Evolutionary conservation across 1,140 invertebrate genomes (phyloP).

Genomic region (Muscidifurax raptorellus): DNA sequence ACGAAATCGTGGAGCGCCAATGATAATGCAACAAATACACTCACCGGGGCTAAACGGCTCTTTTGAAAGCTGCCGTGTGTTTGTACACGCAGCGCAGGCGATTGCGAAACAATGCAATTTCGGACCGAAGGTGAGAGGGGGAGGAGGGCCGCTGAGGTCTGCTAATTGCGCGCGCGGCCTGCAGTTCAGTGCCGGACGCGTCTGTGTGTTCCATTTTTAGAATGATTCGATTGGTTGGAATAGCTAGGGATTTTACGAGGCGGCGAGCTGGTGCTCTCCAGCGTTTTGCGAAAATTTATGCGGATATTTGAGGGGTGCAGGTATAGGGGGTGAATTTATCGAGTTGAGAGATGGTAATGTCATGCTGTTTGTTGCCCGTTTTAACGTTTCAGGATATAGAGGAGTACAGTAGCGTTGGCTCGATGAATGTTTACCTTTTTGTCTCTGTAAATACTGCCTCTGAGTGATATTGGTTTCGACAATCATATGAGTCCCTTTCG

Average conservation of each 20-base stretch:
- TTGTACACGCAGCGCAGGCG: background rate
- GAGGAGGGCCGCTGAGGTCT: background rate
- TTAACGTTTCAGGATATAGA: background rate
- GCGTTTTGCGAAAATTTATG: background rate
- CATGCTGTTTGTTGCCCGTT: background rate
- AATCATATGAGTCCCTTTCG: too few species aligned
- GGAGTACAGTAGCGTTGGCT: too few species aligned
- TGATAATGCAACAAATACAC: conserved; percentile 14
- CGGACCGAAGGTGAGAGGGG: too few species aligned
- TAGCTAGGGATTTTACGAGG: background rate
- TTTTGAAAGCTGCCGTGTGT: background rate
- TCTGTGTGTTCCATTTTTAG: conserved; percentile 6
- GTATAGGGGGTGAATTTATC: background rate
- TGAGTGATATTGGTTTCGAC: too few species aligned
- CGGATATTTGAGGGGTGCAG: background rate
- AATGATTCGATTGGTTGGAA: background rate
- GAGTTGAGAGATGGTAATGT: background rate
- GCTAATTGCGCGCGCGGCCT: too few species aligned
- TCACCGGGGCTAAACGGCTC: background rate
- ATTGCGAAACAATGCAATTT: conserved; percentile 13
- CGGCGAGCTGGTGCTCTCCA: background rate
- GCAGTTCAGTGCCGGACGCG: too few species aligned
- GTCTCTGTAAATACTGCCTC: too few species aligned
- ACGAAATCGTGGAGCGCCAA: background rate
- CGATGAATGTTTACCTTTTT: too few species aligned